Percentiles rank a stretch among this genome's conserved stretches.
phyloP scores from a whole-genome alignment of 2,113 vertebrate genomes.

The Salvator merianae region DNA sequence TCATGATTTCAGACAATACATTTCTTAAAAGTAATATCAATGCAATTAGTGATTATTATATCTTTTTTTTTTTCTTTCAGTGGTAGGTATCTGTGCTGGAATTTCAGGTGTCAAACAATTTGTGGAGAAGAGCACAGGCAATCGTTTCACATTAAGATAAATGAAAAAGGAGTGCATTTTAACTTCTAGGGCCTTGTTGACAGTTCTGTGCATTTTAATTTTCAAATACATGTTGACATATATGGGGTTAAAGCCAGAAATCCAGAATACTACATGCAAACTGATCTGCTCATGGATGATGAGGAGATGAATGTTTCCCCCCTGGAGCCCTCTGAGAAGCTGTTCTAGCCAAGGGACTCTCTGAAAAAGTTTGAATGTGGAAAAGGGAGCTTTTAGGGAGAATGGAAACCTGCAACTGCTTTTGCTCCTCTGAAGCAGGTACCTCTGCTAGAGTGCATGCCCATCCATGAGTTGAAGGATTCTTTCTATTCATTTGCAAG shows the following conservation, averaged over 20 bases:
- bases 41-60: too few species aligned
- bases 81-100: not conserved
- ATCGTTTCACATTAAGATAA: conserved; percentile 50
- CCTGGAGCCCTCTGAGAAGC: not conserved
- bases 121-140: conserved; percentile 65
- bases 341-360: not conserved
- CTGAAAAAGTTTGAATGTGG: not conserved
- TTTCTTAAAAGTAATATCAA: too few species aligned
- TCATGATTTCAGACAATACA: not conserved
- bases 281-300: not conserved
- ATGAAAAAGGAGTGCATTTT: not conserved
- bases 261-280: not conserved
- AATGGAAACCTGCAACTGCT: not conserved
- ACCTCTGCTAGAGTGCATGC: not conserved
- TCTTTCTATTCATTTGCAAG: not conserved
- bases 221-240: conserved; percentile 77
- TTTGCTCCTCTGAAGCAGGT: not conserved
- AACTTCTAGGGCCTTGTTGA: conserved; percentile 59
- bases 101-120: conserved; percentile 48
- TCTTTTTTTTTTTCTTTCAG: not conserved
- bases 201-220: conserved; percentile 78
- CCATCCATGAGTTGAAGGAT: not conserved
- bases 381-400: not conserved
- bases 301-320: not conserved
- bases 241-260: too few species aligned